phyloP scores from a whole-genome alignment of 2,113 vertebrate genomes.

The Cephalopterus ornatus region DNA sequence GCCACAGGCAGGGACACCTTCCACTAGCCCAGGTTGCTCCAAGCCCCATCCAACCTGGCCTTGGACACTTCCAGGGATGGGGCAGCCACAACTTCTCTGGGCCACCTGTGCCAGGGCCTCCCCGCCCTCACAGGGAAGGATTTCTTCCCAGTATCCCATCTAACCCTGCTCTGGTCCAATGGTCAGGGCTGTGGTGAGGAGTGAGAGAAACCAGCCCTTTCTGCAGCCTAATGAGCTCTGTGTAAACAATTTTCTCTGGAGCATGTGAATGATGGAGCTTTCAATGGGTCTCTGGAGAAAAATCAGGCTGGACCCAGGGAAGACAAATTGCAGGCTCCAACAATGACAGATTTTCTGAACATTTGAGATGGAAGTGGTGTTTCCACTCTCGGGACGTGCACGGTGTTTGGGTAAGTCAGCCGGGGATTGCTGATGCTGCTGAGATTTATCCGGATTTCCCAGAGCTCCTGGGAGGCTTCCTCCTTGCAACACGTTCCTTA shows the following conservation, averaged over 20 bases:
- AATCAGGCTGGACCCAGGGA: neutral
- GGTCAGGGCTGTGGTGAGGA: neutral
- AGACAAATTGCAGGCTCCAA: neutral
- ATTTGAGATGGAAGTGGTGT: neutral
- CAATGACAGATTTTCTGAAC: neutral
- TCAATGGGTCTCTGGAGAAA: neutral
- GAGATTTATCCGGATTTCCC: neutral
- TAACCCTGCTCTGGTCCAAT: neutral
- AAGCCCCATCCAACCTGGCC: neutral
- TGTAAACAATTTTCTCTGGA: neutral
- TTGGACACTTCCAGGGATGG: neutral
- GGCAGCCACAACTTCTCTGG: neutral
- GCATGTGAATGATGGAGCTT: neutral
- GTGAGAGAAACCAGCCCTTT: neutral
- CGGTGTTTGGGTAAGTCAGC: neutral
- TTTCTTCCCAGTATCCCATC: neutral
- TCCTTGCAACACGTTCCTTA: neutral
- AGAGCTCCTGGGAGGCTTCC: neutral
- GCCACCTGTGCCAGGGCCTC: neutral
- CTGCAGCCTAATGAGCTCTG: neutral
- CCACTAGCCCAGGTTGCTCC: neutral
- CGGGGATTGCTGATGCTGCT: neutral
- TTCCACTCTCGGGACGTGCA: rapidly evolving
- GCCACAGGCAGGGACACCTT: neutral
- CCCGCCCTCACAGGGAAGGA: neutral